Conservation (phyloP, 2,888 invertebrate species). For the Cheilosia vulpina region DNA sequence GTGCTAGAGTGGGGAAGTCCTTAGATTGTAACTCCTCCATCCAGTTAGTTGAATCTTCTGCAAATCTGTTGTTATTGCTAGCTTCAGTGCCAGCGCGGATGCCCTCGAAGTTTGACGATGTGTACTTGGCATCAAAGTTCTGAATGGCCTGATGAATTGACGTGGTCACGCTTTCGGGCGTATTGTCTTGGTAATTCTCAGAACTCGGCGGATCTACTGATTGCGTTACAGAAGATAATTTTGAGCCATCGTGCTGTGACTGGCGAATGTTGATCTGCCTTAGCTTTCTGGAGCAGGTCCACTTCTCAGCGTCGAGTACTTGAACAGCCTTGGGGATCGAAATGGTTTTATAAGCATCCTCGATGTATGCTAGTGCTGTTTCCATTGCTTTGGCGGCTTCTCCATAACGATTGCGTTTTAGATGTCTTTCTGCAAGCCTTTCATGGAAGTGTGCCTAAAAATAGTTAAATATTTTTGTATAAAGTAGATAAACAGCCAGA, state of each 20-base stretch:
- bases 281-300: slow-evolving; percentile 81
- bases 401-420: slow-evolving; percentile 81
- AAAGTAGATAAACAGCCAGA: background rate
- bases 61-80: slow-evolving; percentile 9
- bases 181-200: slow-evolving; percentile 28
- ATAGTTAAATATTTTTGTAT: background rate
- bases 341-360: slow-evolving; percentile 81
- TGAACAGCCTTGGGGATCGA: slow-evolving; percentile 79
- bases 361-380: slow-evolving; percentile 80
- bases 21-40: slow-evolving; percentile 62
- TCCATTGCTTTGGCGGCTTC: slow-evolving; percentile 82
- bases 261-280: slow-evolving; percentile 81
- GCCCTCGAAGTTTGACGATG: slow-evolving; percentile 55
- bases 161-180: slow-evolving; percentile 76
- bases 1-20: slow-evolving; percentile 80
- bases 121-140: slow-evolving; percentile 81
- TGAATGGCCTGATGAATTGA: slow-evolving; percentile 82
- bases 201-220: slow-evolving; percentile 51
- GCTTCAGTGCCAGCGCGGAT: background rate
- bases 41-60: slow-evolving; percentile 42
- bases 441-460: slow-evolving; percentile 82
- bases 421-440: slow-evolving; percentile 81
- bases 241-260: slow-evolving; percentile 79
- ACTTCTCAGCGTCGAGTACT: slow-evolving; percentile 80
- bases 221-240: slow-evolving; percentile 78